phyloP scores from a whole-genome alignment of 2,888 invertebrate genomes.

The Sphaeridia pumilis region DNA sequence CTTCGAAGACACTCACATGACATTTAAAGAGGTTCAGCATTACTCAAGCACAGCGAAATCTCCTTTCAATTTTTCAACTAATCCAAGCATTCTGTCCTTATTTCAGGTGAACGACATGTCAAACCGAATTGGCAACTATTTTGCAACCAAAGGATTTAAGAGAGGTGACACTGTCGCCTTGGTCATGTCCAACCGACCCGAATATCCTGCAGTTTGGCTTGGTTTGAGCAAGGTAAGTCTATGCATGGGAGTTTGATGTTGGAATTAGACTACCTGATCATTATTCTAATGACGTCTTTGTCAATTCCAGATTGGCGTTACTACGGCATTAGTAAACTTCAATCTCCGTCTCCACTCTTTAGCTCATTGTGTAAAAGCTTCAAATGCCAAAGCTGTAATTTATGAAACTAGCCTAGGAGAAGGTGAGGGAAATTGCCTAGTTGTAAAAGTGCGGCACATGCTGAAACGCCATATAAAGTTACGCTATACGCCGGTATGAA shows the following conservation, averaged over 20 bases:
- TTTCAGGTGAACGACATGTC: slow-evolving; percentile 70
- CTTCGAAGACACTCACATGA: slow-evolving; percentile 71
- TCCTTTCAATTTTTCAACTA: not conserved
- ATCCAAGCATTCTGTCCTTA: slow-evolving; percentile 10
- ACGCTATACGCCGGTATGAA: not conserved
- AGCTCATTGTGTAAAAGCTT: slow-evolving; percentile 71
- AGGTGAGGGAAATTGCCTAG: slow-evolving; percentile 47
- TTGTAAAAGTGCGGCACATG: not conserved
- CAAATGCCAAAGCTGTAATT: slow-evolving; percentile 70
- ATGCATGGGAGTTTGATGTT: not conserved
- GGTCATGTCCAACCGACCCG: slow-evolving; percentile 81
- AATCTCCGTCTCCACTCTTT: slow-evolving; percentile 74
- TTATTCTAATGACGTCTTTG: not conserved
- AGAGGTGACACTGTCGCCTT: slow-evolving; percentile 81
- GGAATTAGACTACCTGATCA: not conserved
- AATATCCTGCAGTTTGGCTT: slow-evolving; percentile 84
- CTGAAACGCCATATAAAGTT: not conserved
- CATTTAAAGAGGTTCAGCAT: slow-evolving; percentile 73
- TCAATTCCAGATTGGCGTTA: slow-evolving; percentile 54
- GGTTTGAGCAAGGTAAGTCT: slow-evolving; percentile 53
- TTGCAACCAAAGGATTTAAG: slow-evolving; percentile 64
- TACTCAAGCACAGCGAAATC: no score
- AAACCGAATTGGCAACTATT: slow-evolving; percentile 66
- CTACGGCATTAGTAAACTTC: slow-evolving; percentile 83
- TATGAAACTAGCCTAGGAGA: slow-evolving; percentile 58